Conservation (phyloP, 1,140 invertebrate species). For the Eumeta japonica region DNA sequence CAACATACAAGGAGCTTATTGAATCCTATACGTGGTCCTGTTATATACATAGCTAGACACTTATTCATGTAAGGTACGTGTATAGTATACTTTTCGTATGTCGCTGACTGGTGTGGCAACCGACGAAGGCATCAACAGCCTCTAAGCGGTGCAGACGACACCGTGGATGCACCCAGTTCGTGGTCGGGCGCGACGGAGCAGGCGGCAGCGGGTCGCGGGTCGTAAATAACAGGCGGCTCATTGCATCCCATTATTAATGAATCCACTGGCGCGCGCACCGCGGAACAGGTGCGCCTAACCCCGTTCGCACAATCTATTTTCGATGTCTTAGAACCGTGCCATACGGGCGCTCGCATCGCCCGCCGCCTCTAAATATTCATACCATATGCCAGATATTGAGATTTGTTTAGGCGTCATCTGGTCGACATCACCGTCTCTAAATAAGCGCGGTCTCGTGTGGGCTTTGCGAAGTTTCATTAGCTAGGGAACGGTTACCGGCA, state of each 20-base stretch:
- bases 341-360: slow-evolving; percentile 37
- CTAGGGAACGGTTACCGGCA: slow-evolving; percentile 39
- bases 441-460: slow-evolving; percentile 44
- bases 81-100: no score
- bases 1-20: no score
- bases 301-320: slow-evolving; percentile 57
- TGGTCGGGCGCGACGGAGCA: no score
- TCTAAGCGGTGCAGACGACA: no score
- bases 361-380: slow-evolving; percentile 53
- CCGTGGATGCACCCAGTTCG: no score
- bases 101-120: not conserved
- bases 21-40: no score
- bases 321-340: slow-evolving; percentile 51
- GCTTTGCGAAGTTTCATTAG: slow-evolving; percentile 49
- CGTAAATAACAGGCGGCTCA: slow-evolving; percentile 55
- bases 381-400: slow-evolving; percentile 53
- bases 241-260: slow-evolving; percentile 55
- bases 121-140: no score
- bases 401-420: slow-evolving; percentile 54
- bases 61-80: no score
- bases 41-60: no score
- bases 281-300: slow-evolving; percentile 57
- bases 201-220: slow-evolving; percentile 32
- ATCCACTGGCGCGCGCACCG: slow-evolving; percentile 28
- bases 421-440: slow-evolving; percentile 42